A percentile compares a stretch with the other conserved stretches of the same genome.
phyloP scores from a whole-genome alignment of 2,888 invertebrate genomes.

The Himalopsyche kuldschensis region DNA sequence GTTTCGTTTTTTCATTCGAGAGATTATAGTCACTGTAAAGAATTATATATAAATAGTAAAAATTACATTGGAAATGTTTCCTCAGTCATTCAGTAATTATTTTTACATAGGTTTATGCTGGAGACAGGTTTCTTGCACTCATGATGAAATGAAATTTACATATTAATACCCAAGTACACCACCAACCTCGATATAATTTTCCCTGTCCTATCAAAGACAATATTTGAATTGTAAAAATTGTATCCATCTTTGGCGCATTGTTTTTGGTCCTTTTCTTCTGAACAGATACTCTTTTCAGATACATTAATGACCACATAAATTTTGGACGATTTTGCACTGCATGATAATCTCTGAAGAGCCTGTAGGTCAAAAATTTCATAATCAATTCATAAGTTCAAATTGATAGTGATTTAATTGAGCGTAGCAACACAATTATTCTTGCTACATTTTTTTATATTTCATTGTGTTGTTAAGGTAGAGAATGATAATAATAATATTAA shows the following conservation, averaged over 20 bases:
- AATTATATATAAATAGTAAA: no score
- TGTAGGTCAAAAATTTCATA: slow-evolving; percentile 5
- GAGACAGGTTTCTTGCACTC: neutral
- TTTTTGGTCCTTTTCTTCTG: slow-evolving; percentile 36
- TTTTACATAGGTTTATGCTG: no score
- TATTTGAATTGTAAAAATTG: slow-evolving; percentile 65
- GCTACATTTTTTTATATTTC: no score
- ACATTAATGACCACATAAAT: slow-evolving; percentile 66
- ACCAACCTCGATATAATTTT: slow-evolving; percentile 58
- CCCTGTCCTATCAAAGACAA: slow-evolving; percentile 67
- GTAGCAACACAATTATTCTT: neutral
- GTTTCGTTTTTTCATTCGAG: no score
- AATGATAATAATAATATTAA: no score
- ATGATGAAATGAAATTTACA: neutral
- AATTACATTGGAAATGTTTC: no score
- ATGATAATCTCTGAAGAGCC: slow-evolving; percentile 55
- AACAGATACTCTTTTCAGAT: slow-evolving; percentile 58
- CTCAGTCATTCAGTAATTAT: no score
- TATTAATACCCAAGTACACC: no score
- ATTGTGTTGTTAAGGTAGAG: no score
- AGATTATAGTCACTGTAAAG: no score
- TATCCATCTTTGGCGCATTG: slow-evolving; percentile 44
- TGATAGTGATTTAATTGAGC: neutral
- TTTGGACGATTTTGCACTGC: slow-evolving; percentile 55
- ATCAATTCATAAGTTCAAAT: neutral